Evolutionary conservation across 2,888 invertebrate genomes (phyloP).

Genomic region (Oasisia sp.): DNA sequence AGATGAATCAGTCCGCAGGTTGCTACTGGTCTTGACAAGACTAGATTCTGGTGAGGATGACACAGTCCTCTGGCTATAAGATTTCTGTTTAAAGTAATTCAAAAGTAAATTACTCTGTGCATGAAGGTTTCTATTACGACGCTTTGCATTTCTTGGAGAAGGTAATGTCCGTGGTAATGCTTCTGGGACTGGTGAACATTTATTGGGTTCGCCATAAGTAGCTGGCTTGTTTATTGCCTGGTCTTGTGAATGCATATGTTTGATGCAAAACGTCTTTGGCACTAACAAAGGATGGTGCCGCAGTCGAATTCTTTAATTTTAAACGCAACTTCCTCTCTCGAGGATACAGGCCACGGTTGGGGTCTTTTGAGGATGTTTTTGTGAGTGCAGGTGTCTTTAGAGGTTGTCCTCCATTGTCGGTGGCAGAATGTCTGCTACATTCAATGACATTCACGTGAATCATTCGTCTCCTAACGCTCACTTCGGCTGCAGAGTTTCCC

Average conservation of each 20-base stretch:
- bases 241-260: background rate
- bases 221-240: background rate
- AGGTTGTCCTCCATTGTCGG: slow-evolving; percentile 36
- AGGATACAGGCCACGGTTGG: slow-evolving; percentile 37
- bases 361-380: slow-evolving; percentile 33
- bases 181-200: background rate
- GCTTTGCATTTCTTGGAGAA: background rate
- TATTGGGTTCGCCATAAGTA: background rate
- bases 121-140: slow-evolving; percentile 11
- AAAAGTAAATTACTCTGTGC: slow-evolving; percentile 23
- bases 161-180: background rate
- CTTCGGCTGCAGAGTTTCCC: background rate
- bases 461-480: background rate
- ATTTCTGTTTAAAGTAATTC: background rate
- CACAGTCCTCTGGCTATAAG: background rate
- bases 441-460: slow-evolving; percentile 39
- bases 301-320: background rate
- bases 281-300: background rate
- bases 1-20: background rate
- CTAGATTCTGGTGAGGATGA: background rate
- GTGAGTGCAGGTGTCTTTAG: slow-evolving; percentile 38
- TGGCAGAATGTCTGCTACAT: slow-evolving; percentile 34
- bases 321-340: slow-evolving; percentile 7
- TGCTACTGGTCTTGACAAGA: background rate
- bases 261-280: background rate